Evolutionary conservation across 2,888 invertebrate species (phyloP).

Genomic region (Orchestes rusci): DNA sequence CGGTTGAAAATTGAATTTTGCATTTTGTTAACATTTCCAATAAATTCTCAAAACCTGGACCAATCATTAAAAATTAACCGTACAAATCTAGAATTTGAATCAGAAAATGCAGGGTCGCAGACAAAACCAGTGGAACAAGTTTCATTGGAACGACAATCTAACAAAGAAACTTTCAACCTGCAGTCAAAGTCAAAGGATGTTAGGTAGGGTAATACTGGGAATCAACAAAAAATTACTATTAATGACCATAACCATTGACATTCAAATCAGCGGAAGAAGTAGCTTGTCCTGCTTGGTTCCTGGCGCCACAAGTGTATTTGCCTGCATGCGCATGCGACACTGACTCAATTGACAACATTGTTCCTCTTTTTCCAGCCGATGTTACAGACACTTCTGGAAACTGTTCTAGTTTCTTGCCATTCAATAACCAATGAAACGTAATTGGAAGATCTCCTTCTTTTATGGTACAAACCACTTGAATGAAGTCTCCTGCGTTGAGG

Average conservation of each 20-base stretch:
- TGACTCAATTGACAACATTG: conserved; percentile 58
- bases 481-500: conserved; percentile 45
- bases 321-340: conserved; percentile 57
- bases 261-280: conserved; percentile 57
- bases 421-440: conserved; percentile 67
- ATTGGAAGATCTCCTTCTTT: conserved; percentile 72
- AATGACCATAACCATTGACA: conserved; percentile 71
- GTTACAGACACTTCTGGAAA: conserved; percentile 45
- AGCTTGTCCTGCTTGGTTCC: conserved; percentile 47
- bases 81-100: too few species aligned
- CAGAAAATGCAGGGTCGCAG: too few species aligned
- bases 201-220: too few species aligned
- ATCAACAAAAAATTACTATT: too few species aligned
- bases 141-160: too few species aligned
- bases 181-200: too few species aligned
- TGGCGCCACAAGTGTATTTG: conserved; percentile 57
- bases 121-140: too few species aligned
- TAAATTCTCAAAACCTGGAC: too few species aligned
- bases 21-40: too few species aligned
- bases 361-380: conserved; percentile 51
- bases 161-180: too few species aligned
- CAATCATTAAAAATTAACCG: too few species aligned
- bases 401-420: conserved; percentile 50
- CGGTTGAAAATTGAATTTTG: too few species aligned
- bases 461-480: conserved; percentile 47